Percentiles rank a stretch among this genome's conserved stretches.
Conservation (phyloP, 2,797 vertebrate genomes). For the Phoebastria nigripes region DNA sequence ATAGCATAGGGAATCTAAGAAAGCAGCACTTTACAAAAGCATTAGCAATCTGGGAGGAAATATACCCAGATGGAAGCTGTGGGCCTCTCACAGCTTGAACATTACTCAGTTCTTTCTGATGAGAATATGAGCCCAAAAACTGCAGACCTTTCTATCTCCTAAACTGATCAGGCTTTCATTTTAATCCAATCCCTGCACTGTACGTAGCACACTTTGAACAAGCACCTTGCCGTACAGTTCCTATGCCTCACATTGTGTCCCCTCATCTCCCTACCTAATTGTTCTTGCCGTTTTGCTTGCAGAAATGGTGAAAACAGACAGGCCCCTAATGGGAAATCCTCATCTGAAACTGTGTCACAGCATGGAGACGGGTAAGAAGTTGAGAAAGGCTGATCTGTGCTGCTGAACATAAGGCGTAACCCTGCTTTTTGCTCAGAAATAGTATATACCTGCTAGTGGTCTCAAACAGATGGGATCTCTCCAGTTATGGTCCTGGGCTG, state of each 20-base stretch:
- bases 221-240: background rate
- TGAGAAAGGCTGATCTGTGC: background rate
- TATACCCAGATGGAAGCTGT: background rate
- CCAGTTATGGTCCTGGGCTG: background rate
- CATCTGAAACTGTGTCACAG: background rate
- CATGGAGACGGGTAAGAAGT: background rate
- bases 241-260: background rate
- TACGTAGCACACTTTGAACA: rapidly evolving
- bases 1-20: background rate
- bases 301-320: background rate
- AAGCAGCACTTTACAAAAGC: background rate
- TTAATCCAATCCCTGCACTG: background rate
- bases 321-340: background rate
- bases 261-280: background rate
- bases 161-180: background rate
- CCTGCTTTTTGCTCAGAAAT: background rate
- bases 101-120: background rate
- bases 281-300: background rate
- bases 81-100: background rate
- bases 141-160: background rate
- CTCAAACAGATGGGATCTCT: background rate
- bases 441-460: background rate
- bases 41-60: background rate
- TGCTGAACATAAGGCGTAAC: background rate
- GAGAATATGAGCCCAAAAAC: background rate